These are phyloP conservation scores for Artibeus jamaicensis DNA, from an alignment of 2,797 vertebrate genomes.

Conservation along the genomic window DNA sequence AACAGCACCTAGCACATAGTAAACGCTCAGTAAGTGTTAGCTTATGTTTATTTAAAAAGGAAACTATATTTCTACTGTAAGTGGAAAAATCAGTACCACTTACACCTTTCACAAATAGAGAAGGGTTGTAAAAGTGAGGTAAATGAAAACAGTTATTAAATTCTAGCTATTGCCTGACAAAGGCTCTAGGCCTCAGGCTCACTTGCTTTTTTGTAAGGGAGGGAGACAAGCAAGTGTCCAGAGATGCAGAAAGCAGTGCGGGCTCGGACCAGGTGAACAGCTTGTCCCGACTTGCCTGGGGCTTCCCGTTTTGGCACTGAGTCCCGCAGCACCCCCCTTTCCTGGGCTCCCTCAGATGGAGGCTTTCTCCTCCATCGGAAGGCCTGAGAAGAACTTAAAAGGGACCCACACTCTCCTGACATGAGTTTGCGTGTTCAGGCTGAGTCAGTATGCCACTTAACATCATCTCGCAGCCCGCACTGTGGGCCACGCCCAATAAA, in stretches of 20 bases:
- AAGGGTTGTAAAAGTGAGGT: constrained; percentile 38
- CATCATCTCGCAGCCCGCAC: neutral
- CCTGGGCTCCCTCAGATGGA: neutral
- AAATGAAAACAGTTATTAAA: constrained; percentile 39
- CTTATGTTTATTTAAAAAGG: constrained; percentile 19
- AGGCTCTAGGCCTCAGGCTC: neutral
- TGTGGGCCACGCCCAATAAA: neutral
- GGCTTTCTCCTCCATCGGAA: neutral
- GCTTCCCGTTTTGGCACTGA: neutral
- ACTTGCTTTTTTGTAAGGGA: constrained; percentile 40
- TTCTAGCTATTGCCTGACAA: neutral
- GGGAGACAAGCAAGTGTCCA: neutral
- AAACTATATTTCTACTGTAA: constrained; percentile 3
- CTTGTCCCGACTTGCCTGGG: neutral
- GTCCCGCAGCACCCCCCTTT: neutral
- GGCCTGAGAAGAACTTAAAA: neutral
- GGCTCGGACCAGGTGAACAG: neutral
- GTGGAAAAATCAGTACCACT: constrained; percentile 22
- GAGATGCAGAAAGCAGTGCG: neutral
- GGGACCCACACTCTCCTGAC: neutral
- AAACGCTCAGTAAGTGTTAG: neutral
- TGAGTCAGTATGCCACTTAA: neutral
- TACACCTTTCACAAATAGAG: neutral
- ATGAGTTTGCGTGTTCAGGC: neutral
- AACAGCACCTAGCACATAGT: neutral